Evolutionary conservation across 2,113 vertebrate species (phyloP), one percentile per base, ranked within the genome.

Genomic region (Phyllopteryx taeniolatus): DNA sequence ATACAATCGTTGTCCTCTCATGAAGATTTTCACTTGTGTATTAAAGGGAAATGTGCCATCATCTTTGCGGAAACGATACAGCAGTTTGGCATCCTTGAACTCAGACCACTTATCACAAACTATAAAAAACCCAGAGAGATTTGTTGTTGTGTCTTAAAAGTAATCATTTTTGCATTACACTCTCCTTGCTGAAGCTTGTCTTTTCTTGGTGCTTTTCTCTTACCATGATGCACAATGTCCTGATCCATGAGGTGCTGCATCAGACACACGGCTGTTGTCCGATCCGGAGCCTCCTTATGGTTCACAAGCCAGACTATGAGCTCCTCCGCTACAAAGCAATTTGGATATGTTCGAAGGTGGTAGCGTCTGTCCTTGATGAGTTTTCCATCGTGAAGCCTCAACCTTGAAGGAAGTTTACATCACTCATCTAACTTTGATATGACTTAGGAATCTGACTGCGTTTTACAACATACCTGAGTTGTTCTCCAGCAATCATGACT

Each of bases 211-310:
- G 54, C 43, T 9, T 70, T 10, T 57, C 69, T 83, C 90, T 12
- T 89, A 95, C 95, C 95, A 0, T 96, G 95, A 73, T 96, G 95
- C 68, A 96, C 86, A 70, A 97, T 94, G 85, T 94, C 93, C 31
- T 94, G 90, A 51, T 95, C 94, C 92, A 96, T 94, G 7, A 96
- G 92, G 70, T 94, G 94, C 88, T 96, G 95, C 93, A 95, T 91
- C 10, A 96, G 91, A 70, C 88, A 85, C 43, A 94, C 90, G 2
- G 90, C 94, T 0, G 89, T 95, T 22, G 85, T 86, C 51, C 94
- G 84, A 70, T 96, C 94, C 0, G 91, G 91, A 0, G 92, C 94
- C 68, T 96, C 95, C 71, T 95, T 95, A 77, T 92, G 94, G 72
- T 88, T 89, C 0, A 95, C 77, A 0, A 97, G 85, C 95, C 95